Conservation (phyloP, 2,888 invertebrate species). For the Phymatocera aterrima region DNA sequence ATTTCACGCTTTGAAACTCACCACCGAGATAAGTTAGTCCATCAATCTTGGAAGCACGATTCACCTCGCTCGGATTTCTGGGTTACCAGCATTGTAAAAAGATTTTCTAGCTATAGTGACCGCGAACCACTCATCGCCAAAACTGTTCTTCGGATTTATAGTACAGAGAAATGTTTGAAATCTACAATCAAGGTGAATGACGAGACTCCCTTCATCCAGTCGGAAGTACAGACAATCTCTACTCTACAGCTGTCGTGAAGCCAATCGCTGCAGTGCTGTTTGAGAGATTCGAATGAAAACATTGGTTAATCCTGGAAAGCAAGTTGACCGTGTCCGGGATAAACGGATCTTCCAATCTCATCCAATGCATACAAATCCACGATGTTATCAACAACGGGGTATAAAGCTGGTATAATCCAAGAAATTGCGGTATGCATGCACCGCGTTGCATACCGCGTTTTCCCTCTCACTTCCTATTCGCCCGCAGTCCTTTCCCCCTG, state of each 20-base stretch:
- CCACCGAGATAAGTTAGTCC: constrained; percentile 3
- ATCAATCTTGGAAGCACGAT: constrained; percentile 21
- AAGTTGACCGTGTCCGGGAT: neutral
- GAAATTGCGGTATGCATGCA: constrained; percentile 14
- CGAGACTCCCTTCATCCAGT: neutral
- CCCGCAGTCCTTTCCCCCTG: too few relatives aligned
- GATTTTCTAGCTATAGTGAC: neutral
- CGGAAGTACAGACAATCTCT: neutral
- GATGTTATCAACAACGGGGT: constrained; percentile 20
- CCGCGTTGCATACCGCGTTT: constrained; percentile 38
- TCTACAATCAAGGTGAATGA: neutral
- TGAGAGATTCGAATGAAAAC: constrained; percentile 3
- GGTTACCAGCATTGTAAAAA: neutral
- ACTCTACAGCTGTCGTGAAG: neutral
- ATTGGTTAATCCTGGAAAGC: neutral
- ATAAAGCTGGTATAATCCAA: constrained; percentile 43
- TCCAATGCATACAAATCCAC: constrained; percentile 23
- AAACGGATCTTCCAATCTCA: constrained; percentile 10
- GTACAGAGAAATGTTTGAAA: neutral
- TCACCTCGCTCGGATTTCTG: constrained; percentile 1
- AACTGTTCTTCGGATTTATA: neutral
- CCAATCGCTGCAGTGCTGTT: neutral
- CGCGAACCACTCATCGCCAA: neutral
- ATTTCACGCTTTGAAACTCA: constrained; percentile 19
- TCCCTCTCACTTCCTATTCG: too few relatives aligned